Evolutionary conservation across 2,113 vertebrate species (phyloP).

Genomic region (Eudyptes chrysolophus): DNA sequence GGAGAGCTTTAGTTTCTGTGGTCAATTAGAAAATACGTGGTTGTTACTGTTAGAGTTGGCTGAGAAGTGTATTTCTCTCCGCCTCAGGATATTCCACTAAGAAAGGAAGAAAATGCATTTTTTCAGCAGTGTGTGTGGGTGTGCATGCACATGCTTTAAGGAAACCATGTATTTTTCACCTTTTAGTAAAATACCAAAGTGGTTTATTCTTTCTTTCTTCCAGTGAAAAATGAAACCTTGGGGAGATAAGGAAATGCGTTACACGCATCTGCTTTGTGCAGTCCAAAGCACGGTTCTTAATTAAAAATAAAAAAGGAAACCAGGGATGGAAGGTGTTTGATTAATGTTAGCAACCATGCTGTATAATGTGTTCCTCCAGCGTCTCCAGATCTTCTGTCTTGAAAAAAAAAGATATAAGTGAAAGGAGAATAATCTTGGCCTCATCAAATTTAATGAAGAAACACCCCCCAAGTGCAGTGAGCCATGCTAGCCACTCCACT

Average conservation of each 20-base stretch:
- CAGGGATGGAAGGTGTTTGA: background rate
- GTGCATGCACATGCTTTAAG: background rate
- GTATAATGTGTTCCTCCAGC: background rate
- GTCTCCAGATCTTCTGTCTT: background rate
- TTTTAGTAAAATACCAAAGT: background rate
- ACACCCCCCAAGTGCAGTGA: background rate
- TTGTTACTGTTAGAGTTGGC: background rate
- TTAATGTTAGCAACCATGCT: background rate
- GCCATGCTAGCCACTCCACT: background rate
- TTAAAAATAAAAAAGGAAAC: background rate
- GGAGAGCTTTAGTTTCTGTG: background rate
- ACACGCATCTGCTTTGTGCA: slow-evolving; percentile 8
- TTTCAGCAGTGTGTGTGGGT: background rate
- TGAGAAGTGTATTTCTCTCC: background rate
- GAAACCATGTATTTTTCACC: background rate
- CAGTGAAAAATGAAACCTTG: slow-evolving; percentile 20
- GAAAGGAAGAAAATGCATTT: background rate
- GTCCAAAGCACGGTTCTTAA: background rate
- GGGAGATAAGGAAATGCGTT: slow-evolving; percentile 20
- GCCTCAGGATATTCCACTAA: background rate
- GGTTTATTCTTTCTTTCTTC: background rate
- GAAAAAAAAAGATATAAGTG: background rate
- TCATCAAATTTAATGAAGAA: background rate
- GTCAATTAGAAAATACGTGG: background rate
- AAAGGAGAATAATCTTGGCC: background rate